Percentiles rank a stretch among this genome's conserved stretches.
These are phyloP conservation scores for Neosalanx taihuensis DNA, from an alignment of 2,797 vertebrate species.

Conservation along the genomic window DNA sequence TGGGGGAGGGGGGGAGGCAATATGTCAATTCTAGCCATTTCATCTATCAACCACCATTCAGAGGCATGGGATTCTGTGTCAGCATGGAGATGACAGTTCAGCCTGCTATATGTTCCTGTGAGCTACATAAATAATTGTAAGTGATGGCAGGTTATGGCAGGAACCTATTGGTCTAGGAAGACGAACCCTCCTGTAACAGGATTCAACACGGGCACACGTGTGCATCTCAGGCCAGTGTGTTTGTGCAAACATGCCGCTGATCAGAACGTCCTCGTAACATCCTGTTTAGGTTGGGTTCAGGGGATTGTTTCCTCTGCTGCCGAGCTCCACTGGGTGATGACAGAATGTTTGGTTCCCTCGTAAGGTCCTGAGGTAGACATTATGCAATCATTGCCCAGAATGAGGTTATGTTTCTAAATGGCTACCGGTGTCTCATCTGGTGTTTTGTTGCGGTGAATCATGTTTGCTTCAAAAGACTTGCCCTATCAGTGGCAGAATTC, in stretches of 20 bases:
- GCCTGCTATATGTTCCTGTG: not conserved
- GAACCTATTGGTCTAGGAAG: too few relatives aligned
- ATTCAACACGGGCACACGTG: not conserved
- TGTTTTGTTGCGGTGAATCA: not conserved
- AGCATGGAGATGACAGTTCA: conserved; percentile 1
- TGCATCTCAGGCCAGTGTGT: conserved; percentile 1
- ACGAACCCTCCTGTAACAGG: too few relatives aligned
- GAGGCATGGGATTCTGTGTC: conserved; percentile 15
- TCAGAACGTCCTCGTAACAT: conserved; percentile 58
- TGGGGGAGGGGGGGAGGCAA: conserved; percentile 57
- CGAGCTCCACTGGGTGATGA: conserved; percentile 38
- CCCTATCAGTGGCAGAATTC: not conserved
- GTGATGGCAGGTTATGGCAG: not conserved
- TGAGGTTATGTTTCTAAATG: not conserved
- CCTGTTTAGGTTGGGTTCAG: conserved; percentile 63
- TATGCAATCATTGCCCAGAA: conserved; percentile 20
- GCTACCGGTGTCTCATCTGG: not conserved
- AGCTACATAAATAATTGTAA: too few relatives aligned
- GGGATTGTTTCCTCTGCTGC: conserved; percentile 62
- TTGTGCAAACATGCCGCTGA: conserved; percentile 33
- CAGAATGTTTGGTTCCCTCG: conserved; percentile 42
- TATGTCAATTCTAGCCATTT: conserved; percentile 43
- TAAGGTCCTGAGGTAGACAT: not conserved
- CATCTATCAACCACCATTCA: conserved; percentile 18
- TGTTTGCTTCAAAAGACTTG: not conserved